These are phyloP conservation scores for Leuciscus waleckii DNA, from an alignment of 2,797 vertebrate genomes.

Conservation along the genomic window DNA sequence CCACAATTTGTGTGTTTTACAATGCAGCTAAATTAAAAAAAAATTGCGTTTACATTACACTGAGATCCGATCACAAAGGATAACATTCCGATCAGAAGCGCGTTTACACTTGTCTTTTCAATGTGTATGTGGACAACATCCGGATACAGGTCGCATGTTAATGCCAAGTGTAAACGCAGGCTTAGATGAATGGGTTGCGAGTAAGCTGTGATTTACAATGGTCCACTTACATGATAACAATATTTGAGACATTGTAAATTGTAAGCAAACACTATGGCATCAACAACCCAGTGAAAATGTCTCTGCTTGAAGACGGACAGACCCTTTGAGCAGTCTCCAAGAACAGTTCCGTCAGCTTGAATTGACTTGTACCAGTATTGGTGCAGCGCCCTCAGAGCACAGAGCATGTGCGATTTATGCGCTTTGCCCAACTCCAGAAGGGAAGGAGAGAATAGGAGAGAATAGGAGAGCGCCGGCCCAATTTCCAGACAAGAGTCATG, in stretches of 20 bases:
- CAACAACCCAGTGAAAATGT: not conserved
- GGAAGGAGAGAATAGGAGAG: not conserved
- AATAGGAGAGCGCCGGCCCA: not conserved
- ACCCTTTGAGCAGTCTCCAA: not conserved
- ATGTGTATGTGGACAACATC: too few species aligned
- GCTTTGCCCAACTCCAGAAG: not conserved
- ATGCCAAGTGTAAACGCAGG: too few species aligned
- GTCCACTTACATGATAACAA: not conserved
- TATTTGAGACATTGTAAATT: not conserved
- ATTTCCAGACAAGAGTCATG: slow-evolving; percentile 28
- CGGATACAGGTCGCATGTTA: too few species aligned
- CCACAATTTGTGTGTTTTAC: too few species aligned
- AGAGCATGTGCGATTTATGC: not conserved
- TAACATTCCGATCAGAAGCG: too few species aligned
- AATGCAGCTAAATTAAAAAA: too few species aligned
- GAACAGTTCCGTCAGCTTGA: not conserved
- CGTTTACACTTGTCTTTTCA: too few species aligned
- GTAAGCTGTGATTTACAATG: not conserved
- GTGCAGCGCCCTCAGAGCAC: not conserved
- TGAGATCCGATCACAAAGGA: too few species aligned
- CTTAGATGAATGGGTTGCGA: too few species aligned
- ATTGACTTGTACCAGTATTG: not conserved
- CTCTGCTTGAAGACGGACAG: not conserved
- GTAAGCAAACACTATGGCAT: not conserved
- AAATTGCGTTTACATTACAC: too few species aligned